These are phyloP conservation scores for Drosophila vallismaia DNA, from an alignment of 2,888 invertebrate genomes.

Conservation along the genomic window DNA sequence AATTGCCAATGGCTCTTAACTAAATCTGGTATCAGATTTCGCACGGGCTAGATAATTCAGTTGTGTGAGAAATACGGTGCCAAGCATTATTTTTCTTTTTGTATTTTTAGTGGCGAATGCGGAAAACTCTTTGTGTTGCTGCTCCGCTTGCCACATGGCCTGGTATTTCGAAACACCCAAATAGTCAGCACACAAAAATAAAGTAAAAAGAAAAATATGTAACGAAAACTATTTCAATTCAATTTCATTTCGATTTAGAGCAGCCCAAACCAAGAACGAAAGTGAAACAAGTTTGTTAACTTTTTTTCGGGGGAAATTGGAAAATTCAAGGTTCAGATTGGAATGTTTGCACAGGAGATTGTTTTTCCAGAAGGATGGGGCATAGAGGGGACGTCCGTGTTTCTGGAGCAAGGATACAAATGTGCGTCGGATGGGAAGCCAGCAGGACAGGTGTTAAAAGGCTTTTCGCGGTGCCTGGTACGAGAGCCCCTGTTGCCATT, in stretches of 20 bases:
- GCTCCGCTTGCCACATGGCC: slow-evolving; percentile 34
- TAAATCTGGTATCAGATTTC: slow-evolving; percentile 76
- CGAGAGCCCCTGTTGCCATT: slow-evolving; percentile 29
- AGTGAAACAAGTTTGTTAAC: slow-evolving; percentile 34
- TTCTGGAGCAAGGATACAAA: slow-evolving; percentile 37
- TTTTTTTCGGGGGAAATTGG: slow-evolving; percentile 25
- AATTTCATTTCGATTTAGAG: slow-evolving; percentile 37
- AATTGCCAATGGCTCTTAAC: slow-evolving; percentile 70
- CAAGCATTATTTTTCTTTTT: slow-evolving; percentile 21
- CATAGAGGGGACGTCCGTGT: slow-evolving; percentile 15
- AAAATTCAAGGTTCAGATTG: slow-evolving; percentile 34
- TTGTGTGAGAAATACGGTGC: slow-evolving; percentile 29
- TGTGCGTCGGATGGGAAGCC: slow-evolving; percentile 1
- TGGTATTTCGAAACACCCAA: slow-evolving; percentile 21
- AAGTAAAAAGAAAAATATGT: neutral
- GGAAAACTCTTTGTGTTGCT: slow-evolving; percentile 33
- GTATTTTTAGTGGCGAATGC: slow-evolving; percentile 38
- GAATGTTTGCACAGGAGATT: slow-evolving; percentile 3
- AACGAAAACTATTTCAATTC: slow-evolving; percentile 47
- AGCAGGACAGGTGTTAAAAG: slow-evolving; percentile 28
- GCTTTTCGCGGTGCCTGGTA: slow-evolving; percentile 27
- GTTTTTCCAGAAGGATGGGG: slow-evolving; percentile 9
- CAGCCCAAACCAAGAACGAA: slow-evolving; percentile 19
- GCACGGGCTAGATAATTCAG: slow-evolving; percentile 45
- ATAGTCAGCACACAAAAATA: neutral